Evolutionary conservation across 2,113 vertebrate genomes (phyloP).

Genomic region (Burhinus bistriatus): DNA sequence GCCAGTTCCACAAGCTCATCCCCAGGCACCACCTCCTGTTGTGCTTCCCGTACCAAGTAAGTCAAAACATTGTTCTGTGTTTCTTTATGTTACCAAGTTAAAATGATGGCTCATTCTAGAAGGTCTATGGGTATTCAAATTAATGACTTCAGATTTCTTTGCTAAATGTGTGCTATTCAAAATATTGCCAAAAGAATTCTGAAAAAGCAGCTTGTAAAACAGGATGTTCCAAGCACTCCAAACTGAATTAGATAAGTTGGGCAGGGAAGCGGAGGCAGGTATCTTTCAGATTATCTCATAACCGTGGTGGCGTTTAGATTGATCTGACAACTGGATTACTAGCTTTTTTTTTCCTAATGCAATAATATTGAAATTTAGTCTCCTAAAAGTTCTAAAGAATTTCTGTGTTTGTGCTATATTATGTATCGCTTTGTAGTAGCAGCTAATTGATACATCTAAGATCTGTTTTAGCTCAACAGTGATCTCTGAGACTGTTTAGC

Average conservation of each 20-base stretch:
- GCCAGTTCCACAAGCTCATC: conserved; percentile 83
- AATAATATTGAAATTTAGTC: background rate
- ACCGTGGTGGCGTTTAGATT: background rate
- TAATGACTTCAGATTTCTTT: background rate
- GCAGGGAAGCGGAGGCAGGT: fast-evolving
- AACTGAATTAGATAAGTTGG: no score
- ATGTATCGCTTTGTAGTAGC: background rate
- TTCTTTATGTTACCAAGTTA: background rate
- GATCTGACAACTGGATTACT: background rate
- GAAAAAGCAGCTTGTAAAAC: background rate
- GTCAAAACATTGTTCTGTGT: background rate
- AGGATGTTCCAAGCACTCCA: fast-evolving
- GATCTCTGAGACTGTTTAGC: background rate
- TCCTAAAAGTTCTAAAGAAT: background rate
- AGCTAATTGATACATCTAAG: no score
- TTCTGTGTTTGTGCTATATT: background rate
- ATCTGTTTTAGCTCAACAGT: background rate
- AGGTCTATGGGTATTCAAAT: background rate
- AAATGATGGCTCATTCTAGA: background rate
- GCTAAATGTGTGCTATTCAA: fast-evolving
- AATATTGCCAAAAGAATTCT: background rate
- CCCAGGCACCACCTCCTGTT: conserved; percentile 86
- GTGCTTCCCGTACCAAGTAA: conserved; percentile 90
- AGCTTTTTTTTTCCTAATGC: no score
- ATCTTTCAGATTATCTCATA: background rate